Percentiles rank a stretch among this genome's conserved stretches.
Evolutionary conservation across 2,113 vertebrate genomes (phyloP).

Genomic region (Prochilodus magdalenae): DNA sequence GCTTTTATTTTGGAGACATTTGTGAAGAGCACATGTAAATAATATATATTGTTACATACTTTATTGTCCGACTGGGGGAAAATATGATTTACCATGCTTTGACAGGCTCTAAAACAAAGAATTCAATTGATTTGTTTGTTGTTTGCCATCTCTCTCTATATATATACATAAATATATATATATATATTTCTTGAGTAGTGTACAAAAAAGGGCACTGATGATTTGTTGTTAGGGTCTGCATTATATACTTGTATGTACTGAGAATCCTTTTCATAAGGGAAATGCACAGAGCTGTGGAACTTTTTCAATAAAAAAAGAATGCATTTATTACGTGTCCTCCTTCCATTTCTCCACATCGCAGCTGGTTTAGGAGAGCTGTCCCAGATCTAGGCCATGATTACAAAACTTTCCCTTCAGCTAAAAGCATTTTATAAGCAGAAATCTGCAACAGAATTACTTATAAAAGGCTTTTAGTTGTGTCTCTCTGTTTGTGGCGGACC

Average conservation of each 20-base stretch:
- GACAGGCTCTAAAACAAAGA: slow-evolving; percentile 52
- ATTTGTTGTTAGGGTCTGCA: slow-evolving; percentile 69
- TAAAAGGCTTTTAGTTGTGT: too few relatives aligned
- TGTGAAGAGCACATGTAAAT: slow-evolving; percentile 85
- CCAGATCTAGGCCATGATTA: background rate
- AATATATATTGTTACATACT: slow-evolving; percentile 78
- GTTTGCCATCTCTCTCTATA: slow-evolving; percentile 64
- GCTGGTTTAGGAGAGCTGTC: background rate
- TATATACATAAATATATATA: slow-evolving; percentile 50
- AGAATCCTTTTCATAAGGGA: slow-evolving; percentile 83
- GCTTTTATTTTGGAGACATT: slow-evolving; percentile 54
- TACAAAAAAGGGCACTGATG: slow-evolving; percentile 67
- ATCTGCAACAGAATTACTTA: too few relatives aligned
- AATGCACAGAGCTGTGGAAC: slow-evolving; percentile 87
- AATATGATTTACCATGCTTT: slow-evolving; percentile 53
- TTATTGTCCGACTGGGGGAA: slow-evolving; percentile 65
- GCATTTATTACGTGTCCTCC: slow-evolving; percentile 70
- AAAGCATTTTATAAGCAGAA: too few relatives aligned
- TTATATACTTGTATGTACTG: slow-evolving; percentile 78
- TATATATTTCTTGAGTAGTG: slow-evolving; percentile 70
- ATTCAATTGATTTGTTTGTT: slow-evolving; percentile 66
- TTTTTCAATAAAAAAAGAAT: slow-evolving; percentile 96
- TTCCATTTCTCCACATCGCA: background rate
- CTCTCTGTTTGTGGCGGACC: too few relatives aligned
- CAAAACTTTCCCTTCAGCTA: background rate